A percentile compares a stretch with the other conserved stretches of the same genome.
phyloP scores from a whole-genome alignment of 2,113 vertebrate genomes.

The Oophaga pumilio region DNA sequence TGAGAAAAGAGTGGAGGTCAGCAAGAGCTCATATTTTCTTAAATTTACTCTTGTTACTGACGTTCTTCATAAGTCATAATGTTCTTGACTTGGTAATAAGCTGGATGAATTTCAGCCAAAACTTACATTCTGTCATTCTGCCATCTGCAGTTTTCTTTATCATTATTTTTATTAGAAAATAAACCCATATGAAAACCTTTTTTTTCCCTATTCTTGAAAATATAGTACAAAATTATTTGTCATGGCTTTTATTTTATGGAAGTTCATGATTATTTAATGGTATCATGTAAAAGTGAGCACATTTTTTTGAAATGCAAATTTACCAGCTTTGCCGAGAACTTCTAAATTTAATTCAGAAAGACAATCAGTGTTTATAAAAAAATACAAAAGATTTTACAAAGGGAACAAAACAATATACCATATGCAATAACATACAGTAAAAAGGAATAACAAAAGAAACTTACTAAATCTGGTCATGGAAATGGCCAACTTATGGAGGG shows the following conservation, averaged over 20 bases:
- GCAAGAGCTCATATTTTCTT: background rate
- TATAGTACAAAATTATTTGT: background rate
- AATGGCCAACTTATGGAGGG: too few species aligned
- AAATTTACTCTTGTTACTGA: background rate
- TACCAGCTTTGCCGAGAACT: too few species aligned
- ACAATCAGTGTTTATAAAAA: too few species aligned
- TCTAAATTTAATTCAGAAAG: too few species aligned
- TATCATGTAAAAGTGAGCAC: too few species aligned
- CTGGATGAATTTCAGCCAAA: background rate
- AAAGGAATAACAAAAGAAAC: too few species aligned
- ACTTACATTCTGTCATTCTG: background rate
- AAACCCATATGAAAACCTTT: background rate
- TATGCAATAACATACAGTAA: too few species aligned
- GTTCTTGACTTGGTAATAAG: constrained; percentile 2
- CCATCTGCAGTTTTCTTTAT: background rate
- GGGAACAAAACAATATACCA: too few species aligned
- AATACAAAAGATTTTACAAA: too few species aligned
- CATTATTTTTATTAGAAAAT: background rate
- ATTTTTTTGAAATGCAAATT: too few species aligned
- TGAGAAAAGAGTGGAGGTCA: background rate
- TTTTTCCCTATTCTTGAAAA: background rate
- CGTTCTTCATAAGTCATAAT: background rate
- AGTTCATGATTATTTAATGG: too few species aligned
- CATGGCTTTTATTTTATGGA: background rate
- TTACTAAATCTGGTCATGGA: too few species aligned